Evolutionary conservation across 2,113 vertebrate species (phyloP).

Genomic region (Trochalopteron elliotii): DNA sequence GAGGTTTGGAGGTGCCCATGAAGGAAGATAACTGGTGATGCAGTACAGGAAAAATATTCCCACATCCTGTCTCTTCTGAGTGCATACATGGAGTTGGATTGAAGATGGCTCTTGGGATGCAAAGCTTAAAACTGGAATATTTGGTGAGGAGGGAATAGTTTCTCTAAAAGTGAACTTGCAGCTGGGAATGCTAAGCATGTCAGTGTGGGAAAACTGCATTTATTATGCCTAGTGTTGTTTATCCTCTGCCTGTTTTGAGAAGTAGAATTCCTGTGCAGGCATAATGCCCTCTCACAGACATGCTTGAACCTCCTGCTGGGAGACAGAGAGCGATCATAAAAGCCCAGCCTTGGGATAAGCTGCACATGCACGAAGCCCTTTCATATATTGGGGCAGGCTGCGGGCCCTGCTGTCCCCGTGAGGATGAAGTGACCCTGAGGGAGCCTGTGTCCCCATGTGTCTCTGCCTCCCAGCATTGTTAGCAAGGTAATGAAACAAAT

Average conservation of each 20-base stretch:
- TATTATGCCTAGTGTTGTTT: neutral
- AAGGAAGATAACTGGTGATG: neutral
- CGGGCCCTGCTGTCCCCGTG: accelerated
- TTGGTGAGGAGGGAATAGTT: neutral
- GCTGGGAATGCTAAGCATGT: neutral
- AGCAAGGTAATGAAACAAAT: neutral
- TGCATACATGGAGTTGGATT: neutral
- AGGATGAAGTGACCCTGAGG: neutral
- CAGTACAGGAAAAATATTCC: neutral
- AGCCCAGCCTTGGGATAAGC: neutral
- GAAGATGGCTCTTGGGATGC: neutral
- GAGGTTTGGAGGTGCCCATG: neutral
- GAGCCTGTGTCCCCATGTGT: accelerated
- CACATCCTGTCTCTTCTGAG: neutral
- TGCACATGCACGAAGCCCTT: accelerated
- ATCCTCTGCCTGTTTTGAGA: neutral
- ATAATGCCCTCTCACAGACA: neutral
- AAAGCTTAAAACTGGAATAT: neutral
- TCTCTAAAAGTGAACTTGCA: neutral
- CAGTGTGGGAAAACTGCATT: neutral
- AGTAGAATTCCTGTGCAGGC: neutral
- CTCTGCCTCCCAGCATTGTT: neutral
- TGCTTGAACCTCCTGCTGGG: neutral
- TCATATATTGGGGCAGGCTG: neutral
- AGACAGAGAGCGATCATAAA: neutral